phyloP scores from a whole-genome alignment of 2,888 invertebrate genomes.

The Harmothoe impar region DNA sequence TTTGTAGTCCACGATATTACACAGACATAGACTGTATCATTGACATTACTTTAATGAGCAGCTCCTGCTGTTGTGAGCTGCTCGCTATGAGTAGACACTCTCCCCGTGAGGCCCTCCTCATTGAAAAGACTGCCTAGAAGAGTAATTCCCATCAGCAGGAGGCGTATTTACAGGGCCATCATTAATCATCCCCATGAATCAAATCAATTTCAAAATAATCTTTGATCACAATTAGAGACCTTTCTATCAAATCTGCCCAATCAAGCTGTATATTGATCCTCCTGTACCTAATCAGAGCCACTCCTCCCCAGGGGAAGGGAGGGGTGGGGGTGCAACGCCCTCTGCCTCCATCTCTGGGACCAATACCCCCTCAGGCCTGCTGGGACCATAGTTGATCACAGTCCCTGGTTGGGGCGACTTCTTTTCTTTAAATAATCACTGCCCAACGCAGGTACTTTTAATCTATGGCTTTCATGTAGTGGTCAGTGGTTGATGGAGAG shows the following conservation, averaged over 20 bases:
- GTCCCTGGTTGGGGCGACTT: constrained; percentile 9
- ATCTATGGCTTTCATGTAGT: constrained; percentile 47
- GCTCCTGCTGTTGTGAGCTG: background rate
- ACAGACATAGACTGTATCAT: too few species aligned
- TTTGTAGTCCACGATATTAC: too few species aligned
- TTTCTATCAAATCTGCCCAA: constrained; percentile 57
- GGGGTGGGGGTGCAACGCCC: background rate
- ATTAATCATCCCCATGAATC: constrained; percentile 53
- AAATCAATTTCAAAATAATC: constrained; percentile 63
- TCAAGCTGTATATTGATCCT: constrained; percentile 56
- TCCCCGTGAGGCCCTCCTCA: background rate
- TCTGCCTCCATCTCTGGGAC: background rate
- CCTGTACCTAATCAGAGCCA: constrained; percentile 15
- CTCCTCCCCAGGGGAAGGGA: constrained; percentile 3
- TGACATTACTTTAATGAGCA: too few species aligned
- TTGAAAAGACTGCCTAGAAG: background rate
- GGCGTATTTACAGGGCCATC: background rate
- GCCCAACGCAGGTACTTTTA: constrained; percentile 41
- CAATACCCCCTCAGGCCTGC: constrained; percentile 12
- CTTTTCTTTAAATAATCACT: constrained; percentile 48
- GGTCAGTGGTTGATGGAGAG: background rate
- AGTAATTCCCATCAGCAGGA: constrained; percentile 28
- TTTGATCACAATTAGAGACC: constrained; percentile 62
- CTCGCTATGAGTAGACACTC: background rate
- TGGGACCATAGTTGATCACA: constrained; percentile 32